phyloP scores from a whole-genome alignment of 2,888 invertebrate genomes.

The Lasioglossum morio region DNA sequence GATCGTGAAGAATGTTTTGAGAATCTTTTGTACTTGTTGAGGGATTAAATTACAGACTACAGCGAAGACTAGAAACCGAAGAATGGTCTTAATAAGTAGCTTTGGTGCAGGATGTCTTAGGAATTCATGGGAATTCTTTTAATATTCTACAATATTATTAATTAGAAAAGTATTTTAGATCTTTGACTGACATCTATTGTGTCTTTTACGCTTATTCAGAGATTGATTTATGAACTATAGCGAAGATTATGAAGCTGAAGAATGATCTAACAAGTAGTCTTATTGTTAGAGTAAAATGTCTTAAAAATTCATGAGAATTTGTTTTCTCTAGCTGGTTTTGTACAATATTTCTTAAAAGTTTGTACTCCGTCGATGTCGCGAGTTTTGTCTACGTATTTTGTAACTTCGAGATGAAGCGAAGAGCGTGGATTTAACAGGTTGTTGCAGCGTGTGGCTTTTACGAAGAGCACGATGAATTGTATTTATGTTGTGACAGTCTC shows the following conservation, averaged over 20 bases:
- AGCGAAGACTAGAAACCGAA: not conserved
- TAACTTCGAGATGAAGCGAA: not conserved
- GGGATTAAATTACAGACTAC: not conserved
- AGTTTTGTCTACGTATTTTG: not conserved
- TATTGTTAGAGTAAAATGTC: not conserved
- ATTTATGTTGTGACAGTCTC: not conserved
- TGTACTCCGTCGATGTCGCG: not conserved
- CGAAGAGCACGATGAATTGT: not conserved
- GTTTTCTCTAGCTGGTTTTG: not conserved
- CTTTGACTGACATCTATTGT: not conserved
- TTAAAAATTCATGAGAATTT: not conserved
- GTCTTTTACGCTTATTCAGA: not conserved
- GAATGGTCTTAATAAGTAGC: not conserved
- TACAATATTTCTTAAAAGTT: not conserved
- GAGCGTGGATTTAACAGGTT: slow-evolving; percentile 2
- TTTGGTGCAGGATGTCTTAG: not conserved
- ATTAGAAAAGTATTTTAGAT: not conserved
- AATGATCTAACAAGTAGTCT: not conserved
- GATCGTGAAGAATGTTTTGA: not conserved
- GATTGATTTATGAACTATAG: not conserved
- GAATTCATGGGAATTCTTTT: too few relatives aligned
- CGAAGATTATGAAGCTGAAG: not conserved
- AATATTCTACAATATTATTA: not conserved
- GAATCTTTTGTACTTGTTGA: not conserved
- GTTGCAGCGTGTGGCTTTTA: not conserved